These are phyloP conservation scores for Octopus sinensis DNA, from an alignment of 1,140 invertebrate species.

Conservation along the genomic window DNA sequence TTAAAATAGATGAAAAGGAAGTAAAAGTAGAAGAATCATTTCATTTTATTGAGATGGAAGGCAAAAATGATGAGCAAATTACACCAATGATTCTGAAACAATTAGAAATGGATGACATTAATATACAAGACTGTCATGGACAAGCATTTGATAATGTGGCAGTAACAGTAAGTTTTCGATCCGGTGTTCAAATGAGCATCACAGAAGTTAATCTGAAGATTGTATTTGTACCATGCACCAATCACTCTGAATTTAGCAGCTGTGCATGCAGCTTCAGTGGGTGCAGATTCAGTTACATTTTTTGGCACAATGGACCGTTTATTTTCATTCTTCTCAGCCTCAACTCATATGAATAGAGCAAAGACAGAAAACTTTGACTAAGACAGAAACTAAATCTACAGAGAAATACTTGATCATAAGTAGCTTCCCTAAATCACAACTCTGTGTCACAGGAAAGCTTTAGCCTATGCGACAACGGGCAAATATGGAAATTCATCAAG, in stretches of 20 bases:
- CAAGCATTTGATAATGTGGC: not conserved
- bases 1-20: slow-evolving; percentile 5
- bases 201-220: not conserved
- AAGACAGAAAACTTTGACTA: too few species aligned
- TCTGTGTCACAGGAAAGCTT: too few species aligned
- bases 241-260: not conserved
- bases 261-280: not conserved
- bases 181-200: not conserved
- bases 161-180: not conserved
- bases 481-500: too few species aligned
- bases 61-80: not conserved
- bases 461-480: too few species aligned
- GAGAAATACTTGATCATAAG: too few species aligned
- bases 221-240: slow-evolving; percentile 1
- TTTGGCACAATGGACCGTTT: not conserved
- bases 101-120: not conserved
- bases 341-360: not conserved
- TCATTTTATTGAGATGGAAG: not conserved
- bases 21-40: not conserved
- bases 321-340: slow-evolving; percentile 2
- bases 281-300: not conserved
- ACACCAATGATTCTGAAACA: not conserved
- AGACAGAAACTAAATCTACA: too few species aligned
- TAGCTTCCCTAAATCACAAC: too few species aligned
- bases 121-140: not conserved